phyloP scores from a whole-genome alignment of 2,888 invertebrate genomes.

The Holacanthella duospinosa region DNA sequence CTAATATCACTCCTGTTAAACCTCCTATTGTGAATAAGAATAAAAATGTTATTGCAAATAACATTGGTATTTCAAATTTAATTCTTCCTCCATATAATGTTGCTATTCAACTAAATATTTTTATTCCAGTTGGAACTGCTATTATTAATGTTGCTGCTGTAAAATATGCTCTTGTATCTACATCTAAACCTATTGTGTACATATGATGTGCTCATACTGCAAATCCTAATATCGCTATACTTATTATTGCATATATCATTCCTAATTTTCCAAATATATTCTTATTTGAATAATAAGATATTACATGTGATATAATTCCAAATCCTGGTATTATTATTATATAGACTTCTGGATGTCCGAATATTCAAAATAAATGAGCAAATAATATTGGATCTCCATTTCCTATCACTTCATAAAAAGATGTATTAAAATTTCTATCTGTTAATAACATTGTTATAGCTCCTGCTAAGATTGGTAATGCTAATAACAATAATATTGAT shows the following conservation, averaged over 20 bases:
- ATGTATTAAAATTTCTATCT: slow-evolving; percentile 68
- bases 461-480: slow-evolving; percentile 64
- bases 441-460: slow-evolving; percentile 69
- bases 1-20: slow-evolving; percentile 51
- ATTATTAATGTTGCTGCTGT: slow-evolving; percentile 77
- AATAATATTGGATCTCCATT: slow-evolving; percentile 71
- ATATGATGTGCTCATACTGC: slow-evolving; percentile 77
- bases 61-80: slow-evolving; percentile 49
- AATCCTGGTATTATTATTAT: slow-evolving; percentile 75
- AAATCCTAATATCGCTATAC: slow-evolving; percentile 71
- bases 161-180: slow-evolving; percentile 73
- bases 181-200: slow-evolving; percentile 73
- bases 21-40: slow-evolving; percentile 68
- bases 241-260: slow-evolving; percentile 73
- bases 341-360: slow-evolving; percentile 78
- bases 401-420: slow-evolving; percentile 68
- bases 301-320: slow-evolving; percentile 68
- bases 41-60: slow-evolving; percentile 64
- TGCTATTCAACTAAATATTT: slow-evolving; percentile 68
- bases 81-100: slow-evolving; percentile 57
- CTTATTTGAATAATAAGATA: slow-evolving; percentile 62
- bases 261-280: slow-evolving; percentile 61
- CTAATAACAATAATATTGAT: slow-evolving; percentile 54
- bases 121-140: slow-evolving; percentile 74
- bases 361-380: slow-evolving; percentile 79